Evolutionary conservation across 1,140 invertebrate species (phyloP).

Genomic region (Campoletis sonorensis): DNA sequence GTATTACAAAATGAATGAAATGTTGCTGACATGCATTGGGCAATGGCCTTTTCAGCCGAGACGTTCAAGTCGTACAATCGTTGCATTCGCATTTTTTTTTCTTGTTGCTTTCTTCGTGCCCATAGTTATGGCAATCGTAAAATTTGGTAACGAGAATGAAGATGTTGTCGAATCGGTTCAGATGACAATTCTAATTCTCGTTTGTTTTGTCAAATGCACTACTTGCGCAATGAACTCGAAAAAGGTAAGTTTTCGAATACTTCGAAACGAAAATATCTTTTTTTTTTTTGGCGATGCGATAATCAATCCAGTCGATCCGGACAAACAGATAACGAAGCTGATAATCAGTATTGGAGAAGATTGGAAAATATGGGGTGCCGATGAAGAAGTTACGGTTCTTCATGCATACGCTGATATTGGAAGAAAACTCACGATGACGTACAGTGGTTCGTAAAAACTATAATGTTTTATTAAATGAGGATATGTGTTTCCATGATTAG

Average conservation of each 20-base stretch:
- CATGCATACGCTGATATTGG: conserved; percentile 36
- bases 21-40: conserved; percentile 21
- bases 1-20: conserved; percentile 41
- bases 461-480: too few relatives aligned
- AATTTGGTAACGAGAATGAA: conserved; percentile 31
- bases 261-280: not conserved
- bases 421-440: conserved; percentile 20
- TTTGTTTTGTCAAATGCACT: not conserved
- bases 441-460: conserved; percentile 20
- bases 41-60: conserved; percentile 43
- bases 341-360: conserved; percentile 18
- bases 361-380: conserved; percentile 19
- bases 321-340: conserved; percentile 32
- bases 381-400: conserved; percentile 31
- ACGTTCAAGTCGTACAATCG: not conserved
- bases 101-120: conserved; percentile 9
- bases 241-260: conserved; percentile 29
- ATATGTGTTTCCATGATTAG: too few relatives aligned
- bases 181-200: not conserved
- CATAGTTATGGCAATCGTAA: conserved; percentile 32
- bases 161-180: conserved; percentile 31
- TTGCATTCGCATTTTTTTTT: not conserved
- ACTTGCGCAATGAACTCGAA: conserved; percentile 29
- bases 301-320: not conserved
- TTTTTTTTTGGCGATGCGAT: conserved; percentile 3